Evolutionary conservation across 2,888 invertebrate species (phyloP), one percentile per base, ranked within the genome.

Genomic region (Athalia circularis): DNA sequence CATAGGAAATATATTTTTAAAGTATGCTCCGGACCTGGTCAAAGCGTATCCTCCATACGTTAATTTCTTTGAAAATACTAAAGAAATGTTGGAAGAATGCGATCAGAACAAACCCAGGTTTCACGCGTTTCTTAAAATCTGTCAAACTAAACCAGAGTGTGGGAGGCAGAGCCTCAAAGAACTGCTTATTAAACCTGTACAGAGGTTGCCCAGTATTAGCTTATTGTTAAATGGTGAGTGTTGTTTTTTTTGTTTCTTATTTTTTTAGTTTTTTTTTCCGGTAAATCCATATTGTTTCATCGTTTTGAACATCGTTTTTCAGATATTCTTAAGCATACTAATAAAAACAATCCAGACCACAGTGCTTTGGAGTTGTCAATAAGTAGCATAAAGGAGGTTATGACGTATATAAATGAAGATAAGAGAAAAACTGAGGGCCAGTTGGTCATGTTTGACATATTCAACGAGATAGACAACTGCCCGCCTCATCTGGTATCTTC

Each of bases 1-100:
- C 86, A 95, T 97, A 88, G 99, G 98, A 6, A 94, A 96, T 87
- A 95, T 98, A 84, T 95, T 98, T 89, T 92, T 97, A 77, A 95
- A 95, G 89, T 96, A 96, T 92, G 95, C 96, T 77, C 95, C 96
- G 77, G 97, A 96, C 87, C 92, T 99, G 89, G 93, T 96, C 83
- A 98, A 97, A 91, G 97, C 98, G 0, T 99, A 99, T 92, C 99
- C 99, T 81, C 98, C 98, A 29, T 99, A 98, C 92, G 96, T 99
- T 77, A 99, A 99, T 92, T 99, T 97, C 92, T 99, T 98, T 91
- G 99, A 99, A 91, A 96, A 97, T 90, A 97, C 98, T 91, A 98
- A 98, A 91, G 97, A 98, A 88, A 96, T 96, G 92, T 93, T 99
- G 88, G 93, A 94, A 86, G 94, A 95, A 88, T 98, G 98, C 92